Evolutionary conservation across 2,113 vertebrate genomes (phyloP).

Genomic region (Talpa occidentalis): DNA sequence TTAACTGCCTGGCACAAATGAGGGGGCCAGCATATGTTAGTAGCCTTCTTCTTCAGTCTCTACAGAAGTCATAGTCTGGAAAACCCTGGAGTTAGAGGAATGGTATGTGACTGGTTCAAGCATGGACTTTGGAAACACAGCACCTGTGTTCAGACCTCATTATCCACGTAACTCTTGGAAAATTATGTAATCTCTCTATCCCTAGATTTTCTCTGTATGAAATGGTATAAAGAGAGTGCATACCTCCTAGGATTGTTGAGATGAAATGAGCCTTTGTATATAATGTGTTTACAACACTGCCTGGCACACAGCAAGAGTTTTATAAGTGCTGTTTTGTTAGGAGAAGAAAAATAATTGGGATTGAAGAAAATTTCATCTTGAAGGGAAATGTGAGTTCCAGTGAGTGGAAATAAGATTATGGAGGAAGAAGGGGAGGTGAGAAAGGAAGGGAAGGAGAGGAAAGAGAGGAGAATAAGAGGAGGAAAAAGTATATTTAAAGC

Average conservation of each 20-base stretch:
- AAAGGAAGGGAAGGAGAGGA: no score
- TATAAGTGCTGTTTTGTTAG: background rate
- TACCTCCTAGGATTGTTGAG: background rate
- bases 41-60: background rate
- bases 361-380: slow-evolving; percentile 10
- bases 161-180: background rate
- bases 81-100: background rate
- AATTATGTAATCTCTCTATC: background rate
- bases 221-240: background rate
- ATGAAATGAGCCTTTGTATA: background rate
- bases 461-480: background rate
- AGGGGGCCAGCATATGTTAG: background rate
- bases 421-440: background rate
- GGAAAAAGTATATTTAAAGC: background rate
- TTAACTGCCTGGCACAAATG: background rate
- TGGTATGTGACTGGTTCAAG: background rate
- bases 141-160: background rate
- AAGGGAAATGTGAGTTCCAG: background rate
- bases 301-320: background rate
- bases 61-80: background rate
- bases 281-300: background rate
- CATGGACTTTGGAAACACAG: background rate
- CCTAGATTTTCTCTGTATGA: background rate
- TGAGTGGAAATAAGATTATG: background rate
- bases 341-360: background rate